Percentiles rank a stretch among this genome's conserved stretches.
These are phyloP conservation scores for Leiothrix lutea DNA, from an alignment of 2,113 vertebrate species.

Conservation along the genomic window DNA sequence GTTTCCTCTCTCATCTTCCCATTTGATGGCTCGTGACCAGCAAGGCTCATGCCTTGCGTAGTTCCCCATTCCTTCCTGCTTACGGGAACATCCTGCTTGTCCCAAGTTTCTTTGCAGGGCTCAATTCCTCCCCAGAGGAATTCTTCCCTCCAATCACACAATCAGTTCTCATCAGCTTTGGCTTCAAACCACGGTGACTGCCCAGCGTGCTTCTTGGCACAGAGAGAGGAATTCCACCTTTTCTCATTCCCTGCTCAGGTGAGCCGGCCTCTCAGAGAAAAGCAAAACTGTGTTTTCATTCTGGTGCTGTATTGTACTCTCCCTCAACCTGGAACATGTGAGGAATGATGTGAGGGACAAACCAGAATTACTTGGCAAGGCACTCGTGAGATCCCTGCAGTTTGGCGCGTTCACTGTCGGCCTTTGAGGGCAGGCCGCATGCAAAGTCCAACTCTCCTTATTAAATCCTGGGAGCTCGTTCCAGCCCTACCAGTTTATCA, in stretches of 20 bases:
- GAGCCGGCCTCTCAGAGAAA: not conserved
- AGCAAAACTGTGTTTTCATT: not conserved
- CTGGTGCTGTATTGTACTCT: not conserved
- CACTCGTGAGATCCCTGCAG: not conserved
- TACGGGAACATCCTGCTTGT: constrained; percentile 77
- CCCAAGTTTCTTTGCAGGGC: constrained; percentile 73
- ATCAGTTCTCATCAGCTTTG: constrained; percentile 75
- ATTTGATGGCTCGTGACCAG: constrained; percentile 71
- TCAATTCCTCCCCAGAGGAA: constrained; percentile 74
- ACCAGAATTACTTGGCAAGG: not conserved
- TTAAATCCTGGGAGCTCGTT: not conserved
- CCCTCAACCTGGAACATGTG: not conserved
- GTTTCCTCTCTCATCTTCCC: constrained; percentile 70
- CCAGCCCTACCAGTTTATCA: not conserved
- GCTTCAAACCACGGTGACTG: constrained; percentile 68
- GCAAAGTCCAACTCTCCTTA: fast-evolving
- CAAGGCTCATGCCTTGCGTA: constrained; percentile 76
- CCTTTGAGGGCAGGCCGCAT: not conserved
- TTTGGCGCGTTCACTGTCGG: fast-evolving
- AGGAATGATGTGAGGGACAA: not conserved
- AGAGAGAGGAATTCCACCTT: constrained; percentile 54
- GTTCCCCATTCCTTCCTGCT: constrained; percentile 81
- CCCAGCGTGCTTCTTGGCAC: constrained; percentile 77
- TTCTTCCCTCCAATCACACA: constrained; percentile 70
- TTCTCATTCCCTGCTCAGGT: not conserved